Evolutionary conservation across 2,113 vertebrate species (phyloP), one percentile per base, ranked within the genome.

Genomic region (Puma concolor): DNA sequence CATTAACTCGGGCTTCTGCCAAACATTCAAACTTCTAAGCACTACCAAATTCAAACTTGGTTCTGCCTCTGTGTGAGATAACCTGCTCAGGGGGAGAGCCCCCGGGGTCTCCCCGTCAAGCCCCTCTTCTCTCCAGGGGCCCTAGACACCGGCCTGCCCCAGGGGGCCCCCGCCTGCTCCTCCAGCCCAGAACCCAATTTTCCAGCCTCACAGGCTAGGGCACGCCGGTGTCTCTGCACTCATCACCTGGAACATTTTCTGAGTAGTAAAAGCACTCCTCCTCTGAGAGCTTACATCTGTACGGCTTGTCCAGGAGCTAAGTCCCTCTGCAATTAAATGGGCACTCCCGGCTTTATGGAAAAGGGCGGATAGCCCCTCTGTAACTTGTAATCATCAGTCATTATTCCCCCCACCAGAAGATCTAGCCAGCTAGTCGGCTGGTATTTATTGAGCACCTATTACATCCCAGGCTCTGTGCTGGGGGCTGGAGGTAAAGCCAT

Each of bases 1-100:
- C 76, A 80, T 44, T 66, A 66, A 82, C n/a, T 85, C 80, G 82
- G 76, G 76, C 23, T 97, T 93, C 84, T 94, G 96, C 36, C 76
- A 44, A 92, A 95, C 63, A 81, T 60, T 48, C 29, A 74, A 93
- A 88, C n/a, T 91, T 36, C 7, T 41, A 74, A 88, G 54, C 16
- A n/a, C n/a, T 29, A 25, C 27, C 10, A 7, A 71, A 71, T 71
- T 88, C 12, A 15, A 66, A 57, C 2, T 8, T 48, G 10, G 14
- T 6, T 54, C 81, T 3, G 3, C 36, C 15, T 21, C 1, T 31
- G 48, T 44, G n/a, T 57, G 63, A 48, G 38, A 52, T 16, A 48
- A 52, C n/a, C 41, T 41, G 36, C 83, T 74, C 11, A 2, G 54
- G 33, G 77, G 17, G 15, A 57, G 7, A 60, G 80, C 33, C 25